These are phyloP conservation scores for Scolopax mira DNA, from an alignment of 2,113 vertebrate genomes.

Conservation along the genomic window DNA sequence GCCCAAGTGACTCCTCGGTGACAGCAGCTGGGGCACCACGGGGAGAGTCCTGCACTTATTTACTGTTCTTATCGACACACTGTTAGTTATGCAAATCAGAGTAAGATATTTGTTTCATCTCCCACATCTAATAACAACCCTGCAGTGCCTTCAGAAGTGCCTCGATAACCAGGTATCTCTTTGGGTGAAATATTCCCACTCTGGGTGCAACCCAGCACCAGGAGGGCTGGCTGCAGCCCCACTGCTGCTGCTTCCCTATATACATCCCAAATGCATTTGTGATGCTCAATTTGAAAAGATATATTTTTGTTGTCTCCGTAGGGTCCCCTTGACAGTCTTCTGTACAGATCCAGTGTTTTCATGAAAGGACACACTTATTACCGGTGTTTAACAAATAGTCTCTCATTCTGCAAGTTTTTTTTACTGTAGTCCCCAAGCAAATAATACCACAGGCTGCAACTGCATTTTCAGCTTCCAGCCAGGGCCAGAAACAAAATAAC, in stretches of 20 bases:
- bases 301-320: background rate
- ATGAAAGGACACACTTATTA: background rate
- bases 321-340: background rate
- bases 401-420: background rate
- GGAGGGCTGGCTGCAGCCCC: background rate
- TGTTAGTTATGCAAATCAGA: background rate
- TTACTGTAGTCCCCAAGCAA: background rate
- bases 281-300: background rate
- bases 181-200: background rate
- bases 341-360: background rate
- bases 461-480: background rate
- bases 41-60: background rate
- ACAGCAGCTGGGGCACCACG: background rate
- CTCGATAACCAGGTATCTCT: background rate
- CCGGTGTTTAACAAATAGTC: background rate
- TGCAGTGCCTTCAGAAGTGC: background rate
- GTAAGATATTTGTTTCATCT: background rate
- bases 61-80: background rate
- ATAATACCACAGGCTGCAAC: background rate
- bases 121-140: background rate
- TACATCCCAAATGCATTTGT: background rate
- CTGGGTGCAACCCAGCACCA: background rate
- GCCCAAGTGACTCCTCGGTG: background rate
- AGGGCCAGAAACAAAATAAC: background rate
- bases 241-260: background rate